Evolutionary conservation across 2,113 vertebrate genomes (phyloP).

Genomic region (Nestor notabilis): DNA sequence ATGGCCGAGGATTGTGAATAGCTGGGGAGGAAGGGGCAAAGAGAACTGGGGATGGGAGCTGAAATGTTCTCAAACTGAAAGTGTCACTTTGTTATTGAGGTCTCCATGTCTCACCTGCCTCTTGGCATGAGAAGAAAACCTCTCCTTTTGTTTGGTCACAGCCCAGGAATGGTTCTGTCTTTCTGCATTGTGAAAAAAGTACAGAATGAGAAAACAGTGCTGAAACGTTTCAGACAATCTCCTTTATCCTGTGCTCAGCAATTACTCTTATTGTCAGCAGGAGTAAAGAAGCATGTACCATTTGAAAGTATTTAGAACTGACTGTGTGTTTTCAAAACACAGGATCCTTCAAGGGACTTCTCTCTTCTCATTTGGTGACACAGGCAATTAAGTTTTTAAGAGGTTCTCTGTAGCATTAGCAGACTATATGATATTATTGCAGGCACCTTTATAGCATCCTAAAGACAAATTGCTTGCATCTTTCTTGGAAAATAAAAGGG

Average conservation of each 20-base stretch:
- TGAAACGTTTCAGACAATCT: constrained; percentile 22
- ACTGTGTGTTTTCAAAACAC: constrained; percentile 19
- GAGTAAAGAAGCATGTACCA: constrained; percentile 1
- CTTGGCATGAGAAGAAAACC: background rate
- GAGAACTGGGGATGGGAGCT: background rate
- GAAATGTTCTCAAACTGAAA: background rate
- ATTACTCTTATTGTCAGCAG: constrained; percentile 42
- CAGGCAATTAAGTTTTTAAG: constrained; percentile 56
- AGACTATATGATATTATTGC: constrained; percentile 13
- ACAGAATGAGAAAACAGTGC: background rate
- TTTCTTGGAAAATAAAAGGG: background rate
- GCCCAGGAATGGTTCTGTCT: background rate
- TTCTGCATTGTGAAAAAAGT: background rate
- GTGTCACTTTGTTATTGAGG: background rate
- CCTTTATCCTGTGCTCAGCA: background rate
- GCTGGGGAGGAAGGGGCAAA: background rate
- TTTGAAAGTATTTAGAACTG: constrained; percentile 14
- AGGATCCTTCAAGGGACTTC: constrained; percentile 15
- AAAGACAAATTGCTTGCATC: constrained; percentile 32
- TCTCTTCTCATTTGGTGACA: constrained; percentile 40
- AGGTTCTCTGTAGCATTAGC: constrained; percentile 31
- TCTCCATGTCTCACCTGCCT: background rate
- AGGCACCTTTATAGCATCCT: constrained; percentile 23
- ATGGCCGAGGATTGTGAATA: background rate
- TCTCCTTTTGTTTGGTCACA: background rate